Evolutionary conservation across 2,113 vertebrate species (phyloP).

Genomic region (Hyperopisus bebe): DNA sequence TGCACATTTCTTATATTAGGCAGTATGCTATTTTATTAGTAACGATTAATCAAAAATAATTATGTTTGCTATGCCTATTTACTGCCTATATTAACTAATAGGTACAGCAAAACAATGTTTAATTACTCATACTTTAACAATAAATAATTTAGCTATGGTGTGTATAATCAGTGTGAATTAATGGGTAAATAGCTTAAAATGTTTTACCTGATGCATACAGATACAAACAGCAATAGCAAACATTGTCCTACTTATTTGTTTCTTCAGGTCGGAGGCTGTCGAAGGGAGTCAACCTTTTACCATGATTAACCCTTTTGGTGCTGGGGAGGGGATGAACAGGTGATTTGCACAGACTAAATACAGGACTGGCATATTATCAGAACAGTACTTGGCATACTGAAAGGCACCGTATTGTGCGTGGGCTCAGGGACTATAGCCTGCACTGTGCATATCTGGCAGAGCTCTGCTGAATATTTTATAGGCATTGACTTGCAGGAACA

Average conservation of each 20-base stretch:
- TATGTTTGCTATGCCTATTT: background rate
- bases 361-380: background rate
- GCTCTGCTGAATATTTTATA: slow-evolving; percentile 3
- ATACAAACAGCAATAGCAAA: background rate
- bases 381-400: background rate
- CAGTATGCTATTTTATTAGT: background rate
- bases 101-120: background rate
- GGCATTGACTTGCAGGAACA: background rate
- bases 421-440: background rate
- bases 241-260: background rate
- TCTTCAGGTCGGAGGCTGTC: slow-evolving; percentile 36
- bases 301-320: slow-evolving; percentile 53
- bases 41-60: background rate
- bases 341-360: slow-evolving; percentile 31
- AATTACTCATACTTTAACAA: background rate
- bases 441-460: background rate
- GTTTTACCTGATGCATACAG: background rate
- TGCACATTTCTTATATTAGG: background rate
- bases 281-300: slow-evolving; percentile 1
- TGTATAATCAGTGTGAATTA: background rate
- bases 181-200: background rate
- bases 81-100: background rate
- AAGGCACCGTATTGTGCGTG: background rate
- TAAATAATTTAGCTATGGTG: background rate
- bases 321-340: slow-evolving; percentile 51